Evolutionary conservation across 2,113 vertebrate species (phyloP), one percentile per base, ranked within the genome.

Genomic region (Antigone vipio): DNA sequence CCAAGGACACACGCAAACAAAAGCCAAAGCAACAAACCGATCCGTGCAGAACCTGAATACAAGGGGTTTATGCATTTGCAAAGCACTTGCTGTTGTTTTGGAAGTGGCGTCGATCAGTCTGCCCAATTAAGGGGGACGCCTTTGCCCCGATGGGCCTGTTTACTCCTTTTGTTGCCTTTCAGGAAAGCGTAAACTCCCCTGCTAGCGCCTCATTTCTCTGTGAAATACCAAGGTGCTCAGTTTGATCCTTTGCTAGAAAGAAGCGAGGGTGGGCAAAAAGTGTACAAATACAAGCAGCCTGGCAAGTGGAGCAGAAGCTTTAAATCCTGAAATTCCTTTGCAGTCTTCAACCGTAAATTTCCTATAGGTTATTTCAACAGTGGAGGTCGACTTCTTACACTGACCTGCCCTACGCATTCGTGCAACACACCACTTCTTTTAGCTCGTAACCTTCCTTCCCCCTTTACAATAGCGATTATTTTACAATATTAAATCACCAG

Each of bases 261-360:
- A 88, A 53, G 34, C 15, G 85, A 95, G 89, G 82, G 88, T 89
- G 94, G 64, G 78, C 88, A 90, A 78, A 55, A 58, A 62, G 53
- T 40, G 32, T 77, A 88, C 87, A 88, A 96, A 76, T 71, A 29
- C 72, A 84, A 92, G 87, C 82, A 85, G 90, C 94, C 94, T 72
- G 95, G 72, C 80, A 96, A 98, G 78, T 93, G 91, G 95, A 97
- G 96, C 96, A 98, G 97, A 97, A 97, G 95, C 93, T 97, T 85
- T 84, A 97, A 96, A 96, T 86, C 96, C 97, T 97, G 96, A 96
- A 94, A 98, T 98, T 98, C 97, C 97, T 98, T 97, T 97, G 96
- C 95, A 96, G 97, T 97, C 97, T 97, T 96, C 97, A 98, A 98
- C 97, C 96, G 93, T 97, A 98, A 98, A 98, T 97, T 98, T 95